phyloP scores from a whole-genome alignment of 2,888 invertebrate species.

The Cantharis nigra region DNA sequence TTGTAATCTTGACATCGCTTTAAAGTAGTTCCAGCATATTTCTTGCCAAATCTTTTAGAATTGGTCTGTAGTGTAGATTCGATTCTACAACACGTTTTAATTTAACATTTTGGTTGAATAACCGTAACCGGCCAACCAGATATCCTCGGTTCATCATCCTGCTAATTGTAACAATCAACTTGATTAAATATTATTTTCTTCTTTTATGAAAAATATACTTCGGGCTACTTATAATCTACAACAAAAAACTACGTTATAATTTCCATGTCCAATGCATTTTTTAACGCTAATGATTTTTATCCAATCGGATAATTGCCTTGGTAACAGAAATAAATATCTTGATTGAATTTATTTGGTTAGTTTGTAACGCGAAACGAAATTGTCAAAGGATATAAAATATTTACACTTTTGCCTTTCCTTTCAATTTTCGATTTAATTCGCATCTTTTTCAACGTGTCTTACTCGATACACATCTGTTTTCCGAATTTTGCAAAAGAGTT shows the following conservation, averaged over 20 bases:
- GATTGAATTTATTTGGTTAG: conserved; percentile 10
- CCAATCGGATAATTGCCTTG: not conserved
- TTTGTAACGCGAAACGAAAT: conserved; percentile 1
- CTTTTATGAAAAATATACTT: not conserved
- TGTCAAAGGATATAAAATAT: conserved; percentile 13
- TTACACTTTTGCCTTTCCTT: not conserved
- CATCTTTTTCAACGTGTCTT: not conserved
- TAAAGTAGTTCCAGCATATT: not conserved
- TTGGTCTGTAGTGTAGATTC: not conserved
- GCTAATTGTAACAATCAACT: conserved; percentile 21
- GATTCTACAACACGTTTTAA: not conserved
- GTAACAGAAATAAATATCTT: conserved; percentile 5
- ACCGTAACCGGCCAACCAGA: conserved; percentile 26
- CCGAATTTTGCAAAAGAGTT: not conserved
- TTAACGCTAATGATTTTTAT: no score
- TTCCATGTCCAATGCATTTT: no score
- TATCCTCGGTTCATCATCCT: conserved; percentile 25
- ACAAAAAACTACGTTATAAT: not conserved
- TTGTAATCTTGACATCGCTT: no score
- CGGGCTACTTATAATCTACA: not conserved
- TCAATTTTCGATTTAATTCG: not conserved
- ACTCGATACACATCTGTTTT: not conserved
- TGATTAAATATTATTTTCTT: conserved; percentile 21
- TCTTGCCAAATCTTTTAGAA: not conserved
- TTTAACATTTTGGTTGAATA: conserved; percentile 20